Percentiles rank a stretch among this genome's conserved stretches.
phyloP scores from a whole-genome alignment of 2,888 invertebrate genomes.

The Metallyticus violacea region DNA sequence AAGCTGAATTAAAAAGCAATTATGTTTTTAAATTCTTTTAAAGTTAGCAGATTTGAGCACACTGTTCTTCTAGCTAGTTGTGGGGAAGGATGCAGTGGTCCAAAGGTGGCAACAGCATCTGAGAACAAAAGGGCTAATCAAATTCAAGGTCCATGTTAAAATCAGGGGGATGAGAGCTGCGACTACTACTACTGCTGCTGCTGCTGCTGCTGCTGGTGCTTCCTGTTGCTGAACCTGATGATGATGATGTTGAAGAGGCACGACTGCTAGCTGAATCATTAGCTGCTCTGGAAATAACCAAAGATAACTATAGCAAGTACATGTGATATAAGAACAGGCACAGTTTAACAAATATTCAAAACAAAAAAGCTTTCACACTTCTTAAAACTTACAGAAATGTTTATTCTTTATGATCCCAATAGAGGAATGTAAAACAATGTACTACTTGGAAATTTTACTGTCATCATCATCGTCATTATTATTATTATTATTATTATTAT shows the following conservation, averaged over 20 bases:
- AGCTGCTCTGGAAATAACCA: conserved; percentile 25
- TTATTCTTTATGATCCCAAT: too few relatives aligned
- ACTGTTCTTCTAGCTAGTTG: background rate
- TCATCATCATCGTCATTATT: too few relatives aligned
- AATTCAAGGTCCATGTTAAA: conserved; percentile 31
- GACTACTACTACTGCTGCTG: conserved; percentile 21
- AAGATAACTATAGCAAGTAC: background rate
- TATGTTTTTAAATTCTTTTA: background rate
- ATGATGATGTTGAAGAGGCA: conserved; percentile 28
- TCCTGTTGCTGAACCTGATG: conserved; percentile 5
- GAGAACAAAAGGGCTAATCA: conserved; percentile 21
- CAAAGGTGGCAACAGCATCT: background rate
- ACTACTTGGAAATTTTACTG: too few relatives aligned
- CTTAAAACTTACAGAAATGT: too few relatives aligned
- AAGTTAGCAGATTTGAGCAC: background rate
- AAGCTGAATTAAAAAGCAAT: background rate
- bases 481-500: too few relatives aligned
- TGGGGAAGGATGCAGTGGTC: background rate
- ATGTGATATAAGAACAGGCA: too few relatives aligned
- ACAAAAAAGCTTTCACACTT: too few relatives aligned
- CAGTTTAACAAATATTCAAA: too few relatives aligned
- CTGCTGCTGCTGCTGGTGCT: conserved; percentile 5
- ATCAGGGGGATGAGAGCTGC: conserved; percentile 23
- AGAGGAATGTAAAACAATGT: too few relatives aligned
- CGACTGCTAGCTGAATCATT: conserved; percentile 27